These are phyloP conservation scores for Brienomyrus brachyistius DNA, from an alignment of 2,113 vertebrate genomes.

Conservation along the genomic window DNA sequence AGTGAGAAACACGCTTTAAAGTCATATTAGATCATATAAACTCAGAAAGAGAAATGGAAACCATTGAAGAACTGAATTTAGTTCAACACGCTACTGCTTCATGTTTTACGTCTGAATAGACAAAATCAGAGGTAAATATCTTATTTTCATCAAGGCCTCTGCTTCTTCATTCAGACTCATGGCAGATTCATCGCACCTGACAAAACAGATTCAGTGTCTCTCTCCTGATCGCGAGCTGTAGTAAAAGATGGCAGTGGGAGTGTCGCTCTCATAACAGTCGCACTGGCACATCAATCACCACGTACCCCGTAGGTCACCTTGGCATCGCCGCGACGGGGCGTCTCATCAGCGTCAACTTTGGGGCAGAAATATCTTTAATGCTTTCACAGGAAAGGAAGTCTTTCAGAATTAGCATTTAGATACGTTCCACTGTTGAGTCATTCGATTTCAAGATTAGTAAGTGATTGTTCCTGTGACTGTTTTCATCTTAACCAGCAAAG, in stretches of 20 bases:
- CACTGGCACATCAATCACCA: neutral
- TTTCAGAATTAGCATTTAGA: neutral
- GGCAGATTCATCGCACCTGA: neutral
- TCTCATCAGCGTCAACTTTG: neutral
- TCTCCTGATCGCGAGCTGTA: neutral
- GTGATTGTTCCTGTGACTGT: neutral
- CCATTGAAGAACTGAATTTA: neutral
- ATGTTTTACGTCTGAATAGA: neutral
- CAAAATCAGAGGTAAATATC: neutral
- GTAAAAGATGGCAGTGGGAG: neutral
- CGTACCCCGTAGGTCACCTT: neutral
- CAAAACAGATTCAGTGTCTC: neutral
- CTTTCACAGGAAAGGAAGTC: neutral
- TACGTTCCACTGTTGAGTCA: neutral
- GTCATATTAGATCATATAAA: neutral
- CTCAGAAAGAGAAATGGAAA: neutral
- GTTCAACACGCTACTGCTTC: neutral
- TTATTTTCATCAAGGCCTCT: neutral
- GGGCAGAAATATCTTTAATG: neutral
- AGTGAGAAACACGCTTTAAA: neutral
- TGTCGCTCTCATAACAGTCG: neutral
- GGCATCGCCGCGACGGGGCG: too few species aligned
- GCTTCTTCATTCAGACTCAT: neutral
- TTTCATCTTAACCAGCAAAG: neutral
- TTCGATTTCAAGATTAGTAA: neutral